Evolutionary conservation across 2,797 vertebrate genomes (phyloP), one percentile per base, ranked within the genome.

Genomic region (Chelidonichthys spinosus): DNA sequence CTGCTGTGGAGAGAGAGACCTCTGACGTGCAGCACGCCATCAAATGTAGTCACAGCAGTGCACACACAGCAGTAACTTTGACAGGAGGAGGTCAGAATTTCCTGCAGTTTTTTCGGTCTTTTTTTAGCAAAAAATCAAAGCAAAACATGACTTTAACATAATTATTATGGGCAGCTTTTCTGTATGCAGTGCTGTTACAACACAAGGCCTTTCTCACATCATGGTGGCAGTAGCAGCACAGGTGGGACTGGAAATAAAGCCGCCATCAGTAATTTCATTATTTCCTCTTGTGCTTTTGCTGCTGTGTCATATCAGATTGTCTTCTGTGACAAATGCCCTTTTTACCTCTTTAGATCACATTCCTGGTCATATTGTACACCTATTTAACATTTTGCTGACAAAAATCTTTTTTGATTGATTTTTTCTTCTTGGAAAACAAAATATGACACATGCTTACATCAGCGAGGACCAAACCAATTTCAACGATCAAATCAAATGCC

Each of bases 281-380:
- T 55, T 60, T 60, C 18, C 18, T 35, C 35, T 60, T 46, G 61
- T 37, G 58, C 17, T 49, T 50, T 47, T 55, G 17, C 53, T 52
- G 4, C 37, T 2, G 0, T 56, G 40, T 63, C 4, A 39, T 40
- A 17, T 52, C 32, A 44, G 53, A 40, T 43, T 39, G 58, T 60
- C 43, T 55, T 3, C 2, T 36, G 35, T 49, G 40, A 67, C 50
- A 79, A 68, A 50, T n/a, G 3, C 39, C 33, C 10, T 9, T 43
- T 43, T 32, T 50, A 47, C 63, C 46, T 2, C 1, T 25, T 25
- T 25, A 25, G 25, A 25, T 25, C 25, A 25, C 25, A 25, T 25
- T 25, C 25, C 25, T 25, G 25, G 25, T 25, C 25, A 25, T 2
- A 25, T 25, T 25, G 25, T 25, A 2, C 25, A 25, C 25, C 25